Percentiles rank a stretch among this genome's conserved stretches.
Conservation (phyloP, 2,888 invertebrate genomes). For the Eupithecia pulchellata region DNA sequence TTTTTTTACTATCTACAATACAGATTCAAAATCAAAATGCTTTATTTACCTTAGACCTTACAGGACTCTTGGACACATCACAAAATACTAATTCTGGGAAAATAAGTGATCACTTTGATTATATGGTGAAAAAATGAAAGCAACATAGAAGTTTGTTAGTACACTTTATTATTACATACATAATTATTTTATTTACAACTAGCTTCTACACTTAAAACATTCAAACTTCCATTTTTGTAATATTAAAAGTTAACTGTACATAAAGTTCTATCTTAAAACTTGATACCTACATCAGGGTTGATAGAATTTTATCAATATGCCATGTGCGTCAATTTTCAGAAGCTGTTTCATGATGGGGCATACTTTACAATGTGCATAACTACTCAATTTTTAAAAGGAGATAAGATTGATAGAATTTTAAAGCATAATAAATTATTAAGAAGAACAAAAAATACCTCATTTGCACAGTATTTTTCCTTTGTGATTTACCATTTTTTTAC, state of each 20-base stretch:
- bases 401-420: not conserved
- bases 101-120: no score
- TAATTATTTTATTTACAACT: conserved; percentile 40
- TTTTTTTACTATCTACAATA: not conserved
- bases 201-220: not conserved
- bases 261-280: not conserved
- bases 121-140: conserved; percentile 8
- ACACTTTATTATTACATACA: conserved; percentile 43
- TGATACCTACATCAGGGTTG: not conserved
- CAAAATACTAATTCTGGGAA: no score
- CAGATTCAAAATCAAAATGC: no score
- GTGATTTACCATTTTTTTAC: not conserved
- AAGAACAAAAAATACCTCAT: not conserved
- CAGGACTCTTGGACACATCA: no score
- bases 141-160: conserved; percentile 26
- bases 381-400: not conserved
- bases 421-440: not conserved
- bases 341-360: not conserved
- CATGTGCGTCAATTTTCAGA: not conserved
- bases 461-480: not conserved
- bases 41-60: no score
- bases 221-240: not conserved
- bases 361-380: not conserved
- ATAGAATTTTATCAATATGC: not conserved
- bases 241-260: not conserved